Base-by-base conservation (phyloP, 2,113 vertebrate species). In the Colaptes auratus region DNA sequence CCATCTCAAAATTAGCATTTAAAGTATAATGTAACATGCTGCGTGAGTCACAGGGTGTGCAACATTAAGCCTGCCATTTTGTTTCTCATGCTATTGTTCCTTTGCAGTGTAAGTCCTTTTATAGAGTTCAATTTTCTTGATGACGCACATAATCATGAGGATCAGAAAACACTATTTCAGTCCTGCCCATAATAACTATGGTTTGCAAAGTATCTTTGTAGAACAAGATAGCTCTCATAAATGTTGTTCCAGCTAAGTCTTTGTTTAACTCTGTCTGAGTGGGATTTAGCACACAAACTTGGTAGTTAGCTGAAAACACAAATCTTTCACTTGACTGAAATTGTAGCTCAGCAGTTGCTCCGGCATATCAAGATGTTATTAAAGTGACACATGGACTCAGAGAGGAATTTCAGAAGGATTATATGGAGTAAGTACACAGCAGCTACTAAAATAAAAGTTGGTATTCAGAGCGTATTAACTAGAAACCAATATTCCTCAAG, bases 291-390 rank as follows among this genome's bases (percentile, higher is more conserved):
- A 39, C 66, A 36, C 35, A 72, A 31, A 28, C 20, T 77, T 86
- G 0, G 0, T 59, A 82, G 91, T 73, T 64, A 59, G 81, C 85
- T 55, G 74, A 59, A 92, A 87, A 76, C 44, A 55, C 64, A 88
- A 52, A 88, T 80, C 70, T 89, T 95, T 92, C 80, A 73, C 83
- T 97, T 96, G 77, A 97, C 93, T 86, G 30, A 67, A 89, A 88
- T 58, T n/a, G 71, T 70, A 96, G 92, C n/a, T 64, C 96, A 70
- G 73, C 96, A 65, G 94, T 94, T 96, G 95, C 93, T 96, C 97
- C 95, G 67, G 93, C 93, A 28, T 97, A 98, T 75, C 82, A 73
- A 87, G 97, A 98, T 69, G 61, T 97, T 95, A 96, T 97, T 92
- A 91, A 87, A 93, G 70, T 82, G 64, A 82, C 88, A 64, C 44